These are phyloP conservation scores for Xiphophorus hellerii DNA, from an alignment of 2,113 vertebrate genomes.

Conservation along the genomic window DNA sequence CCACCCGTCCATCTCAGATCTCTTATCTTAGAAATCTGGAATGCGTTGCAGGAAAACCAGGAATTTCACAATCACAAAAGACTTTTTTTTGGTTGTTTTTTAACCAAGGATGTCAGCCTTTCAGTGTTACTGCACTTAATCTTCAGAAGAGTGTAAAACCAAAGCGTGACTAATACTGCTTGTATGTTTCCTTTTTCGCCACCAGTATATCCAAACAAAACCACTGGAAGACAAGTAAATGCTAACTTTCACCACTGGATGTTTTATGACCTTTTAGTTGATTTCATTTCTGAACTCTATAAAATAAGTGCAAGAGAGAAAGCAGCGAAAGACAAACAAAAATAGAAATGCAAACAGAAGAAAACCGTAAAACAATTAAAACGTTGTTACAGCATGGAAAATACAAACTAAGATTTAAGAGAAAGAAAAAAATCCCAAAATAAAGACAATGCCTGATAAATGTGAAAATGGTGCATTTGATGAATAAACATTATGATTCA, in stretches of 20 bases:
- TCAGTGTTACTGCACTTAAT: slow-evolving; percentile 41
- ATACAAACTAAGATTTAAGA: too few species aligned
- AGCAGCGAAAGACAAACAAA: too few species aligned
- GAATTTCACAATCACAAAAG: slow-evolving; percentile 42
- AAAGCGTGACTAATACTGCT: slow-evolving; percentile 46
- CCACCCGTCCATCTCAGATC: not conserved
- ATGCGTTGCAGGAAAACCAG: slow-evolving; percentile 46
- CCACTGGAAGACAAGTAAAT: slow-evolving; percentile 32
- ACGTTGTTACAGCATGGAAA: too few species aligned
- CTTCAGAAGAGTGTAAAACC: slow-evolving; percentile 29
- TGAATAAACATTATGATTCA: not conserved
- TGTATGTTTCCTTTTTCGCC: slow-evolving; percentile 45
- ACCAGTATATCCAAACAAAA: slow-evolving; percentile 47
- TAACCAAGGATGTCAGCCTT: slow-evolving; percentile 34
- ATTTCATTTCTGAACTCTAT: not conserved
- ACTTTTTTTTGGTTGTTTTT: not conserved
- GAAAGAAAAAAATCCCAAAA: not conserved
- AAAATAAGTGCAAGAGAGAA: not conserved
- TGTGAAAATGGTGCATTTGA: not conserved
- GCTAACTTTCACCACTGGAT: slow-evolving; percentile 41
- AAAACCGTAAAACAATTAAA: too few species aligned
- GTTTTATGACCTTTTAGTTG: not conserved
- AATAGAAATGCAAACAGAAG: too few species aligned
- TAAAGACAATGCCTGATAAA: not conserved
- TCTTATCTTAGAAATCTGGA: slow-evolving; percentile 23